A percentile compares a stretch with the other conserved stretches of the same genome.
Conservation (phyloP, 2,113 vertebrate genomes). For the Hymenochirus boettgeri region DNA sequence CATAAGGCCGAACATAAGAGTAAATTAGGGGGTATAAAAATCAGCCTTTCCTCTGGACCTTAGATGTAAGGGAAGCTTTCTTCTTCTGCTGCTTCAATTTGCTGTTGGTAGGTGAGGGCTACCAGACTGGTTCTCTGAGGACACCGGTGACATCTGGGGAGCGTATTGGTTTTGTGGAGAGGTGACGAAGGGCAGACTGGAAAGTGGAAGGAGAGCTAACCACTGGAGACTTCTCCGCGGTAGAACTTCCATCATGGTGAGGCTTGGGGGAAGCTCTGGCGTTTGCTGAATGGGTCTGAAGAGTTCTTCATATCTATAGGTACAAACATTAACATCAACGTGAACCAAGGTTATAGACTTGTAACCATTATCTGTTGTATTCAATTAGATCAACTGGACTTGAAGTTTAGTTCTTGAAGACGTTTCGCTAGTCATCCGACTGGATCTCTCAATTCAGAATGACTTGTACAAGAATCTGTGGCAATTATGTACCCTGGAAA, state of each 20-base stretch:
- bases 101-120: constrained; percentile 94
- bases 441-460: too few species aligned
- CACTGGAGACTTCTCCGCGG: constrained; percentile 82
- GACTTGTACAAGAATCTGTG: too few species aligned
- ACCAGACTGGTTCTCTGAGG: constrained; percentile 88
- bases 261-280: constrained; percentile 81
- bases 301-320: constrained; percentile 81
- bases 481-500: too few species aligned
- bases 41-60: too few species aligned
- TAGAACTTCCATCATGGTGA: constrained; percentile 90
- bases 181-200: constrained; percentile 73
- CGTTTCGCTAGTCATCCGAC: too few species aligned
- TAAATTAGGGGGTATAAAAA: too few species aligned
- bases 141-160: constrained; percentile 82
- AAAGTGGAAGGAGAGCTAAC: constrained; percentile 60
- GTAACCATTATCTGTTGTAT: too few species aligned
- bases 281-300: constrained; percentile 84
- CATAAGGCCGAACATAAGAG: too few species aligned
- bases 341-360: too few species aligned
- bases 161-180: constrained; percentile 65
- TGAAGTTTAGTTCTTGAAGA: too few species aligned
- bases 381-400: too few species aligned
- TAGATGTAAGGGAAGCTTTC: constrained; percentile 84
- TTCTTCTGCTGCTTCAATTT: constrained; percentile 95
- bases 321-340: too few species aligned